Conservation (phyloP, 1,140 invertebrate species). For the Conus ventricosus region DNA sequence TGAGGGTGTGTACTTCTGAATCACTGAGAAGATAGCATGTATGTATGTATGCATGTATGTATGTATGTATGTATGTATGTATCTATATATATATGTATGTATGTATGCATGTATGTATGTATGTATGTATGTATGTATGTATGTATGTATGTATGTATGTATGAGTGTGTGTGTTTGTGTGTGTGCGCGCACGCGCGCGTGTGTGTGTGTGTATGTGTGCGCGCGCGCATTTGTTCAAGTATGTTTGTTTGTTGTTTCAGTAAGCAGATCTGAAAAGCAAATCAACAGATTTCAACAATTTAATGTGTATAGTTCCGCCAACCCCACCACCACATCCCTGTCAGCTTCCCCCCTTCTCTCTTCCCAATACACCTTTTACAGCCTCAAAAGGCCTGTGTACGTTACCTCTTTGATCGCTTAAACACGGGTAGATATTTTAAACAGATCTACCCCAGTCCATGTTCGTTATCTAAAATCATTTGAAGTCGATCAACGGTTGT, state of each 20-base stretch:
- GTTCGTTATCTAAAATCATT: no score
- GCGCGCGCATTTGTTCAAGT: neutral
- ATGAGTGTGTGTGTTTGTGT: neutral
- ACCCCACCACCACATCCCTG: no score
- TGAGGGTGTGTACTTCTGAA: neutral
- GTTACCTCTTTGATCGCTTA: no score
- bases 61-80: neutral
- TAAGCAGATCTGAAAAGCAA: neutral
- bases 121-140: neutral
- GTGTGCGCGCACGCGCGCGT: neutral
- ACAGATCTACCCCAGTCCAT: no score
- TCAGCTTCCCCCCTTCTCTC: no score
- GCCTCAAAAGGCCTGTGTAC: no score
- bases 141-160: neutral
- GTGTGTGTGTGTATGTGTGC: neutral
- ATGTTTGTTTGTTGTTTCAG: neutral
- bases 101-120: neutral
- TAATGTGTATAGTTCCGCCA: no score
- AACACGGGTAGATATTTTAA: no score
- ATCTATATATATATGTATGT: no score
- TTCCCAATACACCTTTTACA: no score
- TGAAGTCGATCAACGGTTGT: no score
- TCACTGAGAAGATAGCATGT: neutral
- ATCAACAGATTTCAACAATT: no score
- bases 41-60: neutral